Evolutionary conservation across 2,113 vertebrate genomes (phyloP).

Genomic region (Nestor notabilis): DNA sequence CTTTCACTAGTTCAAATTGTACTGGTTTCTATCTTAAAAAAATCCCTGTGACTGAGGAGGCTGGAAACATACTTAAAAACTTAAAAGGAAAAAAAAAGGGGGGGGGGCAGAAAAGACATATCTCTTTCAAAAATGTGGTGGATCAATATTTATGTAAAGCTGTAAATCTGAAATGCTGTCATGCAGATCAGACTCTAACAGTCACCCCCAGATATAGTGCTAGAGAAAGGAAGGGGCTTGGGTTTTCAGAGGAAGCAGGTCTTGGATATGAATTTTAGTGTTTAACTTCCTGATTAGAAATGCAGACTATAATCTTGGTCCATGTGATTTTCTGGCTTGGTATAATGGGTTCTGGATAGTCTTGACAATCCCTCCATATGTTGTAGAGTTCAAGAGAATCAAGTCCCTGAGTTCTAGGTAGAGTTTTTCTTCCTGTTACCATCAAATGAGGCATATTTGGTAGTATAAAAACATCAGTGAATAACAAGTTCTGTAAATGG

Average conservation of each 20-base stretch:
- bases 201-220: not conserved
- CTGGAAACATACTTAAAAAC: not conserved
- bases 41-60: not conserved
- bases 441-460: not conserved
- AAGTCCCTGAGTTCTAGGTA: not conserved
- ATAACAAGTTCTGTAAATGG: not conserved
- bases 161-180: not conserved
- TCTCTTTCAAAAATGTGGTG: not conserved
- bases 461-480: not conserved
- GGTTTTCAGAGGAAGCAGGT: not conserved
- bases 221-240: not conserved
- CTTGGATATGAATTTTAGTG: not conserved
- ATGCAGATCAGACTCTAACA: not conserved
- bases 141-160: not conserved
- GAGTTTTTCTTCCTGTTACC: not conserved
- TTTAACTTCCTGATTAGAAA: conserved; percentile 4
- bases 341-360: not conserved
- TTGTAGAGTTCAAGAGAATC: not conserved
- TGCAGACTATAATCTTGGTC: not conserved
- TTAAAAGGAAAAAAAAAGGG: not conserved
- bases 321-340: not conserved
- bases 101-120: not conserved
- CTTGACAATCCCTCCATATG: not conserved
- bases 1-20: not conserved
- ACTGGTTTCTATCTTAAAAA: not conserved